Evolutionary conservation across 2,888 invertebrate species (phyloP).

Genomic region (Cerceris rybyensis): DNA sequence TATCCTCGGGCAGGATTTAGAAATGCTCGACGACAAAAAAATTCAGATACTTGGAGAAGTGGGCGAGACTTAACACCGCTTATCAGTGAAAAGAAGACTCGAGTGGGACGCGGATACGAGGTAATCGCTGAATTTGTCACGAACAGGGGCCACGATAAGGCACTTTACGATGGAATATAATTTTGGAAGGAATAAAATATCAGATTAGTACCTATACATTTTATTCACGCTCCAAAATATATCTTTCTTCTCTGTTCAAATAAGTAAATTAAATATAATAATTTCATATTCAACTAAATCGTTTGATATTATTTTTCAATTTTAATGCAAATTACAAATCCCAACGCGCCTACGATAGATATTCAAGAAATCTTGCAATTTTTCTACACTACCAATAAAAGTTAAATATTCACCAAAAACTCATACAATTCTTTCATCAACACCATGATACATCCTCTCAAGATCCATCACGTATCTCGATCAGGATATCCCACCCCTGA

Average conservation of each 20-base stretch:
- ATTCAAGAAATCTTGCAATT: no score
- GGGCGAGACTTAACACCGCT: slow-evolving; percentile 27
- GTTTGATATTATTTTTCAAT: no score
- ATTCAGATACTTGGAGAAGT: slow-evolving; percentile 18
- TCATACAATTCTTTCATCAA: slow-evolving; percentile 10
- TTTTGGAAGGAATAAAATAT: slow-evolving; percentile 2
- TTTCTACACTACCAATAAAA: not conserved
- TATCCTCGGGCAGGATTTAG: slow-evolving; percentile 22
- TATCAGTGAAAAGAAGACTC: slow-evolving; percentile 29
- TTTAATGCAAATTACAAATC: no score
- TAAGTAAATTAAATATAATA: no score
- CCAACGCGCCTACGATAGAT: no score
- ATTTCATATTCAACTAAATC: no score
- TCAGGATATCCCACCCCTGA: slow-evolving; percentile 12
- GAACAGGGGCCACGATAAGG: not conserved
- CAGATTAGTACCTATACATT: no score
- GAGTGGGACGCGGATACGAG: slow-evolving; percentile 35
- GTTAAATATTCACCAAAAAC: not conserved
- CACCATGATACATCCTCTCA: slow-evolving; percentile 11
- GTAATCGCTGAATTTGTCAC: slow-evolving; percentile 7
- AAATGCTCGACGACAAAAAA: slow-evolving; percentile 19
- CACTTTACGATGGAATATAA: slow-evolving; percentile 20
- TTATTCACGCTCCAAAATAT: no score
- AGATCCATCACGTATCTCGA: slow-evolving; percentile 36
- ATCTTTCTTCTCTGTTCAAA: no score